phyloP scores from a whole-genome alignment of 2,888 invertebrate genomes.

The Acronicta aceris region DNA sequence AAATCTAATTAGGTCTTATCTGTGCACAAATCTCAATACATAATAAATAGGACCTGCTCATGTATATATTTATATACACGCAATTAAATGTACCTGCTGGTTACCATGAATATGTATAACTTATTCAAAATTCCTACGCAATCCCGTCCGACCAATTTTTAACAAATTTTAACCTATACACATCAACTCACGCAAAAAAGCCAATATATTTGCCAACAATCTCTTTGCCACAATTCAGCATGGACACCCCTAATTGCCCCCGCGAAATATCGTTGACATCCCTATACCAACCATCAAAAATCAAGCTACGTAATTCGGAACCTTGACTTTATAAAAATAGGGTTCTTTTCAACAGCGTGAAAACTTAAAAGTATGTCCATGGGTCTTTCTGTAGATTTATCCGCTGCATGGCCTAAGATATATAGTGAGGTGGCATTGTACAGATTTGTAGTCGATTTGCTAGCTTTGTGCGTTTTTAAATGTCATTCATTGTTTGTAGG shows the following conservation, averaged over 20 bases:
- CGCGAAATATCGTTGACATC: constrained; percentile 73
- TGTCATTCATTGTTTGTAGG: constrained; percentile 25
- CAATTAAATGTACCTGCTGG: constrained; percentile 25
- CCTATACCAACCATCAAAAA: constrained; percentile 26
- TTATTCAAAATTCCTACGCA: too few relatives aligned
- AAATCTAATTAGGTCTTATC: constrained; percentile 37
- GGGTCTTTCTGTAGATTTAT: constrained; percentile 69
- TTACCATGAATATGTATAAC: constrained; percentile 10
- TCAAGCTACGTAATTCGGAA: constrained; percentile 15
- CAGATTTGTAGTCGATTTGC: constrained; percentile 76
- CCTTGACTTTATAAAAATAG: constrained; percentile 1
- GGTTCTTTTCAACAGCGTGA: constrained; percentile 8
- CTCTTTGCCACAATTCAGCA: constrained; percentile 71
- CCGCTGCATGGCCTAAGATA: constrained; percentile 67
- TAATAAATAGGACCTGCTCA: constrained; percentile 31
- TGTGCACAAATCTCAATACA: constrained; percentile 21
- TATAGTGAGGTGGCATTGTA: constrained; percentile 73
- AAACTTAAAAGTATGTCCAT: constrained; percentile 54
- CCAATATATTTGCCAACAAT: constrained; percentile 63
- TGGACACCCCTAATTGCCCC: constrained; percentile 72
- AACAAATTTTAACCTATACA: neutral
- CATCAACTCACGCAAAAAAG: constrained; percentile 20
- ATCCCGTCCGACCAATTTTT: too few relatives aligned
- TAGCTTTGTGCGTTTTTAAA: constrained; percentile 56
- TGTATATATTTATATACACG: constrained; percentile 37